These are phyloP conservation scores for Porites divaricata DNA, from an alignment of 92 coral and sea anemone species.

Conservation along the genomic window DNA sequence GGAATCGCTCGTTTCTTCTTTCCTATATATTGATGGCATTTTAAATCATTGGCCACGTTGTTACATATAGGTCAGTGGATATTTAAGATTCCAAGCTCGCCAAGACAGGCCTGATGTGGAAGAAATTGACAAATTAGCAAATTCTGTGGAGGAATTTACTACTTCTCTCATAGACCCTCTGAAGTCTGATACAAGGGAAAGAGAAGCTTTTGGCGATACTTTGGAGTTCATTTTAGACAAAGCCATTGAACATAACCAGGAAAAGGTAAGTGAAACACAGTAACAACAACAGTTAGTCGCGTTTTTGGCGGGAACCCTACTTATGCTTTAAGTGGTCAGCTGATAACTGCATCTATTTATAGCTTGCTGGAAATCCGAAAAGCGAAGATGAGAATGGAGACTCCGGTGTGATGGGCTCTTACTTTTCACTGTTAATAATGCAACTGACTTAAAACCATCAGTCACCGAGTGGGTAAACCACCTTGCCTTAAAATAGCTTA, in stretches of 20 bases:
- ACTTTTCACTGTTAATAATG: no score
- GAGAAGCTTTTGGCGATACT: slow-evolving; percentile 35
- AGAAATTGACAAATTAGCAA: slow-evolving; percentile 34
- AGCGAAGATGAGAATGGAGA: no score
- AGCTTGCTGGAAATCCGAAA: no score
- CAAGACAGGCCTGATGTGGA: slow-evolving; percentile 43
- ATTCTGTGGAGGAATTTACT: slow-evolving; percentile 41
- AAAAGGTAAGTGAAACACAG: slow-evolving; percentile 10
- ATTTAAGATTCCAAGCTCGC: slow-evolving; percentile 26
- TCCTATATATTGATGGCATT: background rate
- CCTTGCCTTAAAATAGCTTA: no score
- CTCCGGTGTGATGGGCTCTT: no score
- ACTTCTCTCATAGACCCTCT: slow-evolving; percentile 40
- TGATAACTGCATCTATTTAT: no score
- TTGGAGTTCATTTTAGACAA: slow-evolving; percentile 28
- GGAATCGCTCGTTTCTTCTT: background rate
- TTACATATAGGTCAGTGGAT: slow-evolving; percentile 28
- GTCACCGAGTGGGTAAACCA: no score
- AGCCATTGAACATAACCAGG: slow-evolving; percentile 33
- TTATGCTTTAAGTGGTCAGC: no score
- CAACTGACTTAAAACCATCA: no score
- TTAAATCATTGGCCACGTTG: background rate
- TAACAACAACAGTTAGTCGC: background rate
- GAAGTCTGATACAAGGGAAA: slow-evolving; percentile 25
- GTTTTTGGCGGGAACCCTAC: no score